A percentile compares a stretch with the other conserved stretches of the same genome.
phyloP scores from a whole-genome alignment of 1,140 invertebrate species.

The Centruroides vittatus region DNA sequence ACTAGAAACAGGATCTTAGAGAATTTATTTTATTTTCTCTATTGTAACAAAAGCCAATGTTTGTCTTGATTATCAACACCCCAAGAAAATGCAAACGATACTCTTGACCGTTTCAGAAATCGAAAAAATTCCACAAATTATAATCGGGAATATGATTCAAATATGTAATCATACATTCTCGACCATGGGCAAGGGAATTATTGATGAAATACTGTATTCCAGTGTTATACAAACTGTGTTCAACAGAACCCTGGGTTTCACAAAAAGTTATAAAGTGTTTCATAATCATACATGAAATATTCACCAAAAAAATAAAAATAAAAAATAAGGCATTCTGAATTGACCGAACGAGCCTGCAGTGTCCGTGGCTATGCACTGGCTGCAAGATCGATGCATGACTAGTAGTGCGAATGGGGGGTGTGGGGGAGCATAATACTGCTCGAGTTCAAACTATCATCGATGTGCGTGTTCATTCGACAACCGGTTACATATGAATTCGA shows the following conservation, averaged over 20 bases:
- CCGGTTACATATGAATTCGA: neutral
- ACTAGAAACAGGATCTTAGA: no score
- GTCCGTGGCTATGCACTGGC: neutral
- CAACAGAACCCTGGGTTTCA: neutral
- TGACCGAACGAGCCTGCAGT: neutral
- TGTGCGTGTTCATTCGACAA: neutral
- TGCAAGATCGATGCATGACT: neutral
- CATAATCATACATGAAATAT: conserved; percentile 1
- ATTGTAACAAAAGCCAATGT: no score
- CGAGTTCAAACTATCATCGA: neutral
- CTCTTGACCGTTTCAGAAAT: no score
- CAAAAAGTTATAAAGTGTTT: neutral
- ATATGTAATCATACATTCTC: no score
- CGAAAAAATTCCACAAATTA: no score
- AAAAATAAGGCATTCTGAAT: neutral
- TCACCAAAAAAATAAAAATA: conserved; percentile 2
- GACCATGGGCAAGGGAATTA: no score
- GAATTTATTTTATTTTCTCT: no score
- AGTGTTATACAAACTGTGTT: neutral
- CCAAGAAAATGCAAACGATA: no score
- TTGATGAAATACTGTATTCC: neutral
- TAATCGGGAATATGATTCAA: no score
- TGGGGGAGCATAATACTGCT: neutral
- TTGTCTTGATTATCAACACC: no score
- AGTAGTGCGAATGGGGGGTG: neutral